A percentile compares a stretch with the other conserved stretches of the same genome.
phyloP scores from a whole-genome alignment of 64 coral and sea anemone genomes.

The Montipora cactus region DNA sequence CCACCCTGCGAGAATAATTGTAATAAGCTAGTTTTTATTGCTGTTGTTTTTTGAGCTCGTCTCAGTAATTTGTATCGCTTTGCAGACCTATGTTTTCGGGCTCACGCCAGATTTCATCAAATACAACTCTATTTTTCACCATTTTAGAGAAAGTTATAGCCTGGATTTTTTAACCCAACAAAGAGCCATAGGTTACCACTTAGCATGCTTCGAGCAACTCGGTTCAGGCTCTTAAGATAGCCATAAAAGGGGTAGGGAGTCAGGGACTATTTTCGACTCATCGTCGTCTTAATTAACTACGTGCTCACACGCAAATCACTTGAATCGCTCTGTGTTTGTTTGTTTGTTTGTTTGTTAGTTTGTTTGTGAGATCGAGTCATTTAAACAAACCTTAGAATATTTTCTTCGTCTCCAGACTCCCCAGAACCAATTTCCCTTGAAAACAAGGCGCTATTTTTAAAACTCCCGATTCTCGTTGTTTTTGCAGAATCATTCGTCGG shows the following conservation, averaged over 20 bases:
- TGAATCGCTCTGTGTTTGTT: too few species aligned
- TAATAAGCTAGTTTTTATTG: neutral
- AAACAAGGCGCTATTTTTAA: neutral
- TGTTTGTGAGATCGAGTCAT: neutral
- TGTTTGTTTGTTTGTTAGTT: neutral
- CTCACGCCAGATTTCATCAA: neutral
- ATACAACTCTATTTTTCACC: neutral
- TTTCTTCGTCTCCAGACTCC: neutral
- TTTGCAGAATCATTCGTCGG: neutral
- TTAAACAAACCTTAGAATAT: conserved; percentile 12
- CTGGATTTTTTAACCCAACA: neutral
- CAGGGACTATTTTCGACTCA: too few species aligned
- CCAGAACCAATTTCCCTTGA: conserved; percentile 6
- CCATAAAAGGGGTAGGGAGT: too few species aligned
- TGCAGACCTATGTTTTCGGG: neutral
- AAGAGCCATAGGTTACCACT: too few species aligned
- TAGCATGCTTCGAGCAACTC: too few species aligned
- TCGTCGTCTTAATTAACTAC: too few species aligned
- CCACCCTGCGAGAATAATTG: neutral
- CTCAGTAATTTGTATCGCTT: neutral
- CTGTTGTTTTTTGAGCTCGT: neutral
- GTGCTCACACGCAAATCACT: too few species aligned
- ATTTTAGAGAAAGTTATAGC: neutral
- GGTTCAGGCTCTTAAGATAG: too few species aligned
- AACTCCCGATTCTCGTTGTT: neutral